Conservation (phyloP, 2,797 vertebrate genomes). For the Chlorospingus flavigularis region DNA sequence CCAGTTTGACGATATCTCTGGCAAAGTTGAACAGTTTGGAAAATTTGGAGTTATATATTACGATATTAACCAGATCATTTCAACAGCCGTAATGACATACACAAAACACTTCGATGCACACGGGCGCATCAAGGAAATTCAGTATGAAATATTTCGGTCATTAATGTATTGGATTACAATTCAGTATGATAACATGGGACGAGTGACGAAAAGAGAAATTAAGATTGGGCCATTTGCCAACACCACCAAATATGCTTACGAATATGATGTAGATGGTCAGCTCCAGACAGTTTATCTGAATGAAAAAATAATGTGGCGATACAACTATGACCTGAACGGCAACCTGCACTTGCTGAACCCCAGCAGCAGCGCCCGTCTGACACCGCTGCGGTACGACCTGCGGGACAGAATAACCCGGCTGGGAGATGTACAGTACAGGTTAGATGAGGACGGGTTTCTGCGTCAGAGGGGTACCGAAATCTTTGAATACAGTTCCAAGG, state of each 20-base stretch:
- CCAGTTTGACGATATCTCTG: constrained; percentile 98
- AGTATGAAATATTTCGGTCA: constrained; percentile 96
- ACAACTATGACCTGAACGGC: constrained; percentile 96
- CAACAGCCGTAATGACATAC: constrained; percentile 98
- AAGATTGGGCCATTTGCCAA: constrained; percentile 98
- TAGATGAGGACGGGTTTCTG: constrained; percentile 97
- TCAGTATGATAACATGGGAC: constrained; percentile 94
- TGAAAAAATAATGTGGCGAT: constrained; percentile 96
- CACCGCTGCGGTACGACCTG: constrained; percentile 92
- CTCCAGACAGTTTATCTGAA: constrained; percentile 95
- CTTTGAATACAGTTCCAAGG: constrained; percentile 98
- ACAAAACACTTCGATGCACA: constrained; percentile 98
- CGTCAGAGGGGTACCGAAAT: constrained; percentile 93
- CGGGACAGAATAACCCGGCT: constrained; percentile 95
- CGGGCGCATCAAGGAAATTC: constrained; percentile 95
- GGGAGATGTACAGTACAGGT: constrained; percentile 92
- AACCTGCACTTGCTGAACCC: constrained; percentile 95
- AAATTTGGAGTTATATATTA: constrained; percentile 99
- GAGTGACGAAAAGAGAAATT: constrained; percentile 94
- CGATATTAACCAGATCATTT: constrained; percentile 99
- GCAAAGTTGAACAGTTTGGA: constrained; percentile 97
- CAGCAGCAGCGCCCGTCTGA: constrained; percentile 87
- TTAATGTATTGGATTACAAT: constrained; percentile 98
- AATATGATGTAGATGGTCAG: constrained; percentile 96
- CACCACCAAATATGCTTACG: constrained; percentile 94